Evolutionary conservation across 1,140 invertebrate genomes (phyloP).

Genomic region (Pachyrhynchus sulphureomaculatus): DNA sequence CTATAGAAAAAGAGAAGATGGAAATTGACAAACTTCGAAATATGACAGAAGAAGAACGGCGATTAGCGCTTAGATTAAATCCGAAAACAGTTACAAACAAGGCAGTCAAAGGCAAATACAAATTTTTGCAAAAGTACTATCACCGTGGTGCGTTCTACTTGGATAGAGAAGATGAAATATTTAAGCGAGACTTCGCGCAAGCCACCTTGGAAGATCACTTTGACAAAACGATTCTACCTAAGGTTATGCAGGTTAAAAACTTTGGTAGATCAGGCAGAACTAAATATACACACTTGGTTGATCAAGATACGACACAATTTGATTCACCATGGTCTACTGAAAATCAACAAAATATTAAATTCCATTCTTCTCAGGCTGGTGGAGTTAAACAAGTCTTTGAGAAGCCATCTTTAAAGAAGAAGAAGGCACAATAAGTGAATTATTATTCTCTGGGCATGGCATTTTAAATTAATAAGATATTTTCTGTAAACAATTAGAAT

Average conservation of each 20-base stretch:
- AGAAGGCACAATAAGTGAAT: conserved; percentile 48
- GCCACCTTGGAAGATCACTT: conserved; percentile 99
- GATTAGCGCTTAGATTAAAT: conserved; percentile 86
- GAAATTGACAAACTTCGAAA: conserved; percentile 91
- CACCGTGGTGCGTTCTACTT: conserved; percentile 98
- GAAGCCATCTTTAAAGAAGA: conserved; percentile 74
- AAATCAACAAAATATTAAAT: conserved; percentile 86
- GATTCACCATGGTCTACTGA: conserved; percentile 96
- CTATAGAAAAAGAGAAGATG: conserved; percentile 79
- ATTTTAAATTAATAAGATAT: no score
- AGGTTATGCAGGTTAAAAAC: conserved; percentile 99
- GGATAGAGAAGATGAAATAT: conserved; percentile 91
- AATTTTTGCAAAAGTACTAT: conserved; percentile 99
- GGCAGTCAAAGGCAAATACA: conserved; percentile 97
- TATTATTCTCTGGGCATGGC: not conserved
- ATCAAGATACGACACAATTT: conserved; percentile 98
- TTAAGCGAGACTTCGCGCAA: conserved; percentile 92
- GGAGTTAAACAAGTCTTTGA: conserved; percentile 96
- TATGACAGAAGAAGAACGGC: conserved; percentile 95
- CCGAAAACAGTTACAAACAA: conserved; percentile 95
- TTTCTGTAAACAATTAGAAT: no score
- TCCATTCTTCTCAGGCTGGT: conserved; percentile 86
- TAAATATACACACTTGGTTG: conserved; percentile 98
- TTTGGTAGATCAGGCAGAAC: conserved; percentile 98
- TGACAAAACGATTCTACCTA: conserved; percentile 97